These are phyloP conservation scores for Microchirus variegatus DNA, from an alignment of 2,797 vertebrate species.

Conservation along the genomic window DNA sequence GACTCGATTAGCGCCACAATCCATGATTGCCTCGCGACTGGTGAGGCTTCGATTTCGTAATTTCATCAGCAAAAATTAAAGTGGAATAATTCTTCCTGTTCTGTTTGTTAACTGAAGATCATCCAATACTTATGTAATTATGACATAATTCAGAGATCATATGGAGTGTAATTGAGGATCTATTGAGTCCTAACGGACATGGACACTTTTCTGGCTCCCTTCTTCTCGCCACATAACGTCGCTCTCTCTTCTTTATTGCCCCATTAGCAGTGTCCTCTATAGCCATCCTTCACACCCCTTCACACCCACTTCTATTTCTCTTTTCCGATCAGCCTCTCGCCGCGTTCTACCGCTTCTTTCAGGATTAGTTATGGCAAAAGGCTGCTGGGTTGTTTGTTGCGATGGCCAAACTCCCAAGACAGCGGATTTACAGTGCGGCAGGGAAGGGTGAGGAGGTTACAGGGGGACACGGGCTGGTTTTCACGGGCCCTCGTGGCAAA, in stretches of 20 bases:
- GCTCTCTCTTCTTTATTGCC: neutral
- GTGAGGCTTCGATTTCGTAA: neutral
- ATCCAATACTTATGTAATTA: neutral
- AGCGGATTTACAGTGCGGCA: conserved; percentile 30
- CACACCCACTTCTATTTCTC: neutral
- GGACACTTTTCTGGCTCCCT: neutral
- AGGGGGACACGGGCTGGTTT: conserved; percentile 20
- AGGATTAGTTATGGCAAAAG: conserved; percentile 14
- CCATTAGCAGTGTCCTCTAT: conserved; percentile 4
- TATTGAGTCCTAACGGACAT: neutral
- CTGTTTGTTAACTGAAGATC: neutral
- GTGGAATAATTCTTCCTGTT: neutral
- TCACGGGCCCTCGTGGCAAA: conserved; percentile 20
- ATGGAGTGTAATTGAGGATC: neutral
- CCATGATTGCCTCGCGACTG: neutral
- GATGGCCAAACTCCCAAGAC: conserved; percentile 36
- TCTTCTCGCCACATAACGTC: neutral
- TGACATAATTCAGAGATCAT: neutral
- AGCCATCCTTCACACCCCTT: neutral
- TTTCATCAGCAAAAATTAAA: neutral
- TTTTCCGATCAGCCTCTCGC: neutral
- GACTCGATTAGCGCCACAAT: neutral
- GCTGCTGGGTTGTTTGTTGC: conserved; percentile 9
- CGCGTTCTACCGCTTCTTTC: conserved; percentile 3
- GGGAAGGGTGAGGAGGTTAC: neutral